Conservation (phyloP, 2,888 invertebrate species). For the Protula sp. region DNA sequence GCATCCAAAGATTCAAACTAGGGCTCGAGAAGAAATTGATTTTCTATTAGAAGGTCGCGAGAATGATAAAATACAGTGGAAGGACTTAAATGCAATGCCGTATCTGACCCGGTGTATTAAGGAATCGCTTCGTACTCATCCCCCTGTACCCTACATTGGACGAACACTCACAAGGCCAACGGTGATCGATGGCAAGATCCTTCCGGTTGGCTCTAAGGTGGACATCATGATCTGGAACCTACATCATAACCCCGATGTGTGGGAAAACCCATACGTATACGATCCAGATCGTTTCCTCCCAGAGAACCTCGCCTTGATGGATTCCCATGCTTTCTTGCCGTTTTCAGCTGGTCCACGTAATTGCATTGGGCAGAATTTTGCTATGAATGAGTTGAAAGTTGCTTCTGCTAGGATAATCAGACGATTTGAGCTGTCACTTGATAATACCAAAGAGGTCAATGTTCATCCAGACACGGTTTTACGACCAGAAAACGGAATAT, state of each 20-base stretch:
- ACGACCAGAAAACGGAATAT: no score
- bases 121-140: neutral
- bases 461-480: no score
- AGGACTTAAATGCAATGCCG: neutral
- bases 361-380: slow-evolving; percentile 11
- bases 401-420: neutral
- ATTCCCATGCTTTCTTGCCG: slow-evolving; percentile 4
- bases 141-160: neutral
- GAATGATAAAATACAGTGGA: neutral
- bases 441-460: no score
- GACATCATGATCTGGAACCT: neutral
- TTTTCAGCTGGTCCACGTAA: slow-evolving; percentile 12
- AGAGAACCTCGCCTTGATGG: neutral
- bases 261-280: slow-evolving; percentile 6
- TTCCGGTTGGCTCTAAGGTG: neutral
- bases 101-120: neutral
- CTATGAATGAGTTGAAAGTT: slow-evolving; percentile 9
- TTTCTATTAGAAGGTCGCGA: neutral
- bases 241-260: slow-evolving; percentile 4
- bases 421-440: slow-evolving; percentile 1
- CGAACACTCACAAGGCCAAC: neutral
- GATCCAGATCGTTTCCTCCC: slow-evolving; percentile 4
- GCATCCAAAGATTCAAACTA: neutral
- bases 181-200: neutral
- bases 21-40: neutral